A percentile compares a stretch with the other conserved stretches of the same genome.
Conservation (phyloP, 2,113 vertebrate genomes). For the Myxocyprinus asiaticus region DNA sequence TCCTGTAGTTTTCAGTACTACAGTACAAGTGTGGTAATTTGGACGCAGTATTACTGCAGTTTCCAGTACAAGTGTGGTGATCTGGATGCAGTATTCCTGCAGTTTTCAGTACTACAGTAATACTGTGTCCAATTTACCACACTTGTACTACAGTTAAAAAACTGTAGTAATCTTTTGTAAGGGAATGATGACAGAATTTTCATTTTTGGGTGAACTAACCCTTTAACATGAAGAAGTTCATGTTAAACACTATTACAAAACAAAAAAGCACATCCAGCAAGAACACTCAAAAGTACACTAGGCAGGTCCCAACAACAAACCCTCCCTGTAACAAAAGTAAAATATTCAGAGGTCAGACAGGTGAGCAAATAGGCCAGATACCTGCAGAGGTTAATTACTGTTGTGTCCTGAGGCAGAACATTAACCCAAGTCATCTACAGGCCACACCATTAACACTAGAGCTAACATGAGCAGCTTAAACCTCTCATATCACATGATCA, state of each 20-base stretch:
- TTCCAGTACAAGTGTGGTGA: too few species aligned
- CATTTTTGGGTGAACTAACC: too few species aligned
- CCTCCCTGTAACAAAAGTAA: conserved; percentile 1
- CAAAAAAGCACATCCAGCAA: not conserved
- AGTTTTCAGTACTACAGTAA: too few species aligned
- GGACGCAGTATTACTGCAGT: too few species aligned
- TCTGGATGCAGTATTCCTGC: too few species aligned
- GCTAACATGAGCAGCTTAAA: not conserved
- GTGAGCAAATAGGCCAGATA: conserved; percentile 40
- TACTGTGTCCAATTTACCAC: too few species aligned
- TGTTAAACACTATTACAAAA: not conserved
- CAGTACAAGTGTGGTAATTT: too few species aligned
- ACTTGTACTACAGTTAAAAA: too few species aligned
- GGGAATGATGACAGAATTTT: too few species aligned
- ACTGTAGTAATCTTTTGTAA: too few species aligned
- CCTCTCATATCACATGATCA: conserved; percentile 6
- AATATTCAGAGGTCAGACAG: conserved; percentile 21
- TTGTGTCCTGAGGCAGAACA: conserved; percentile 17
- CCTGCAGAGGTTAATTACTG: conserved; percentile 34
- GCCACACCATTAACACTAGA: not conserved
- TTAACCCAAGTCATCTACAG: conserved; percentile 18
- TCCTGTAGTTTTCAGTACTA: too few species aligned
- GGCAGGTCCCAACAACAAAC: conserved; percentile 15
- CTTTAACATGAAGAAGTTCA: too few species aligned
- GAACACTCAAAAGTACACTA: not conserved